phyloP scores from a whole-genome alignment of 2,888 invertebrate species.

The Folsomia manolachei region DNA sequence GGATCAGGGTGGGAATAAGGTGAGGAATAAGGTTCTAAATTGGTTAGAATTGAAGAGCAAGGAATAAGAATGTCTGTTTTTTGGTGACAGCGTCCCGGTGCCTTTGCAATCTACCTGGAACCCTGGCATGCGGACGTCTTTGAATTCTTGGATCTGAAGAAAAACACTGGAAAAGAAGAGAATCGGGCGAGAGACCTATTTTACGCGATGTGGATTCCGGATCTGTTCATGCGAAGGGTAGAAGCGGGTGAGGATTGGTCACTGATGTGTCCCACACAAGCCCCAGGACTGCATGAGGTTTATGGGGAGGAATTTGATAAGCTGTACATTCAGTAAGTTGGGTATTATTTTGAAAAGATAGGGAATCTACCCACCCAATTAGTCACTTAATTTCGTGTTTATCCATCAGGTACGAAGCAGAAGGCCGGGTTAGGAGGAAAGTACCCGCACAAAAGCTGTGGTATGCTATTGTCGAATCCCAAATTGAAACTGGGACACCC shows the following conservation, averaged over 20 bases:
- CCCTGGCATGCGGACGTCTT: slow-evolving; percentile 99
- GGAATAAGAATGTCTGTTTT: too few species aligned
- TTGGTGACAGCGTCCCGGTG: slow-evolving; percentile 72
- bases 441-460: slow-evolving; percentile 81
- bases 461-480: slow-evolving; percentile 90
- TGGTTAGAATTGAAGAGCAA: neutral
- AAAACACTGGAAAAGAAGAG: slow-evolving; percentile 94
- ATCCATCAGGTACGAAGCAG: slow-evolving; percentile 69
- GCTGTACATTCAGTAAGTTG: slow-evolving; percentile 68
- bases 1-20: slow-evolving; percentile 95
- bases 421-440: slow-evolving; percentile 64
- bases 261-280: slow-evolving; percentile 93
- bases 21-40: slow-evolving; percentile 35
- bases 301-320: slow-evolving; percentile 94
- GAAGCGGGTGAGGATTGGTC: slow-evolving; percentile 83
- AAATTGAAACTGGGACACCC: slow-evolving; percentile 96
- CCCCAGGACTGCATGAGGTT: slow-evolving; percentile 82
- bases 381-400: neutral
- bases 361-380: too few species aligned
- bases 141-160: slow-evolving; percentile 89
- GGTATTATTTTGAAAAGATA: too few species aligned
- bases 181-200: slow-evolving; percentile 90
- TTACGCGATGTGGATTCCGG: slow-evolving; percentile 96
- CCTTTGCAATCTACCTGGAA: slow-evolving; percentile 95
- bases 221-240: slow-evolving; percentile 94